A percentile compares a stretch with the other conserved stretches of the same genome.
Evolutionary conservation across 1,140 invertebrate genomes (phyloP).

Genomic region (Drosophila littoralis): DNA sequence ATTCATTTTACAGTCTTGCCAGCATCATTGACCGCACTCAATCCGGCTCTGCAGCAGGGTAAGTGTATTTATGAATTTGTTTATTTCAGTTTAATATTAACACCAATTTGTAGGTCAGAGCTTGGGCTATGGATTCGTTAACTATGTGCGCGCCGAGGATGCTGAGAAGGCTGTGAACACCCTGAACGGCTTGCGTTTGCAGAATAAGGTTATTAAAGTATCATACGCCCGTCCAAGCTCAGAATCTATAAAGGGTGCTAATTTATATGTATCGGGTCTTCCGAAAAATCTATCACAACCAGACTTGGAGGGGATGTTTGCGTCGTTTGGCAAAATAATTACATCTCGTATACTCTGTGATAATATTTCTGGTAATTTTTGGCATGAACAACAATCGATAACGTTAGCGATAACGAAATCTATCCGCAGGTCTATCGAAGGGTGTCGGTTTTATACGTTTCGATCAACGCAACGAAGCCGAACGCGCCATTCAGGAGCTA

Average conservation of each 20-base stretch:
- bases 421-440: constrained; percentile 85
- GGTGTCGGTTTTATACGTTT: constrained; percentile 88
- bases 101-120: constrained; percentile 88
- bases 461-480: constrained; percentile 87
- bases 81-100: neutral
- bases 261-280: constrained; percentile 94
- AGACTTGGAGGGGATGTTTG: constrained; percentile 93
- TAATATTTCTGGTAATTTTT: constrained; percentile 89
- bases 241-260: constrained; percentile 95
- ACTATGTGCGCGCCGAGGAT: constrained; percentile 92
- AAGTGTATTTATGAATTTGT: constrained; percentile 9
- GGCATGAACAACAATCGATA: neutral
- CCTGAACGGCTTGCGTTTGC: constrained; percentile 92
- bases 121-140: constrained; percentile 95
- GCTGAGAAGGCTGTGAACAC: constrained; percentile 94
- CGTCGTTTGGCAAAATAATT: constrained; percentile 93
- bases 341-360: constrained; percentile 95
- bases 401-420: no score
- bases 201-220: constrained; percentile 97
- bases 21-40: constrained; percentile 82
- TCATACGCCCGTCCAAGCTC: constrained; percentile 94
- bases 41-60: constrained; percentile 83
- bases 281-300: constrained; percentile 94
- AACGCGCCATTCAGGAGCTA: constrained; percentile 87
- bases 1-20: constrained; percentile 68